A percentile compares a stretch with the other conserved stretches of the same genome.
Conservation (phyloP, 1,140 invertebrate species). For the Drosophila burlai region DNA sequence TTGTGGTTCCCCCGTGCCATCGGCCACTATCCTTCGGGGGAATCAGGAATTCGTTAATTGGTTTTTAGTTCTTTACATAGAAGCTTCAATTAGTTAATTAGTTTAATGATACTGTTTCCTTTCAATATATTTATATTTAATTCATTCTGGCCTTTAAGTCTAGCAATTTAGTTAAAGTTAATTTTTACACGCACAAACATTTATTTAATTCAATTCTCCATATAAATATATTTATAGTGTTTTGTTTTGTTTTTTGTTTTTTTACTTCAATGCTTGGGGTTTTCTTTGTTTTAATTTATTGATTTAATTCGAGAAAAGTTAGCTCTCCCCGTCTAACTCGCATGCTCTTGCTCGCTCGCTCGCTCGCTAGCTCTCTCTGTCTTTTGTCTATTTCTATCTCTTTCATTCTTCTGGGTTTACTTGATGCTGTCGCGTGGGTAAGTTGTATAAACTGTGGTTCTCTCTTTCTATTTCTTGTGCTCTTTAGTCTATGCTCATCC, state of each 20-base stretch:
- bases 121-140: conserved; percentile 77
- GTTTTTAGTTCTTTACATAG: conserved; percentile 83
- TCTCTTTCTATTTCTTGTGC: conserved; percentile 43
- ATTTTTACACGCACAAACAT: conserved; percentile 84
- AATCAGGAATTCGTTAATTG: conserved; percentile 51
- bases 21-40: conserved; percentile 23
- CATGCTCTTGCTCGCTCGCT: conserved; percentile 26
- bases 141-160: conserved; percentile 60
- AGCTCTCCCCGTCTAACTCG: conserved; percentile 53
- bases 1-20: conserved; percentile 13
- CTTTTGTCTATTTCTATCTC: conserved; percentile 24
- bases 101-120: conserved; percentile 78
- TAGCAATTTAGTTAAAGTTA: conserved; percentile 81
- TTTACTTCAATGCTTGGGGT: conserved; percentile 26
- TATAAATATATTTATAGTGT: conserved; percentile 71
- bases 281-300: conserved; percentile 39
- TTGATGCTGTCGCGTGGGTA: conserved; percentile 75
- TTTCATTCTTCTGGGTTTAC: conserved; percentile 37
- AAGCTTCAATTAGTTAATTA: conserved; percentile 83
- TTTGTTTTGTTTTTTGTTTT: not conserved
- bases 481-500: conserved; percentile 73
- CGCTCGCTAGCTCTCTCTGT: conserved; percentile 24
- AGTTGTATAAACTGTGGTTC: conserved; percentile 64
- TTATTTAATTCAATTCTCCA: conserved; percentile 75
- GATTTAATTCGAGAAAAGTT: conserved; percentile 53